These are phyloP conservation scores for Ctena decussata DNA, from an alignment of 2,888 invertebrate genomes.

Conservation along the genomic window DNA sequence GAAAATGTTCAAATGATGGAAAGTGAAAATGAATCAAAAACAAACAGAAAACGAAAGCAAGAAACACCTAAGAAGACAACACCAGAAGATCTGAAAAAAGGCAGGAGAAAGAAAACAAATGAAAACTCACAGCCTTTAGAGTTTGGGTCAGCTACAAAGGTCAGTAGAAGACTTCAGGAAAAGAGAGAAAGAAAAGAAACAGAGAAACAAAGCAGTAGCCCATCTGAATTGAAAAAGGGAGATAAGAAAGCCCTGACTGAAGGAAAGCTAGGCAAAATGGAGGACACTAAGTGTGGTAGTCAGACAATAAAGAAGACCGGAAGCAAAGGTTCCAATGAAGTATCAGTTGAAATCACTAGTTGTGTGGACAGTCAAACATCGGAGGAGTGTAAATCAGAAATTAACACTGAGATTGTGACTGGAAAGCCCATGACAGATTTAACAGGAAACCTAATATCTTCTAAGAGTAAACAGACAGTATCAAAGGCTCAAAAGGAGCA, in stretches of 20 bases:
- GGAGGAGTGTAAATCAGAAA: not conserved
- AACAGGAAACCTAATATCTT: not conserved
- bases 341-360: not conserved
- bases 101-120: conserved; percentile 17
- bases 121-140: not conserved
- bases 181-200: conserved; percentile 10
- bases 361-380: not conserved
- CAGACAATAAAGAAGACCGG: not conserved
- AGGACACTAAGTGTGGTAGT: not conserved
- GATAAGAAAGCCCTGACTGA: not conserved
- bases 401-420: not conserved
- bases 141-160: conserved; percentile 11
- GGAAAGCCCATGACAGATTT: no score
- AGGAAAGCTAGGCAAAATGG: not conserved
- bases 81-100: conserved; percentile 41
- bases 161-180: conserved; percentile 28
- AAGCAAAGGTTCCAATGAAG: not conserved
- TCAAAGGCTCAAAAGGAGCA: not conserved
- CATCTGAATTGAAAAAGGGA: not conserved
- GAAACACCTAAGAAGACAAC: conserved; percentile 69
- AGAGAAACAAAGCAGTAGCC: not conserved
- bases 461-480: not conserved
- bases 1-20: not conserved
- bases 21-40: not conserved
- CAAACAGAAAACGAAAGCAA: conserved; percentile 69